Evolutionary conservation across 2,888 invertebrate genomes (phyloP).

Genomic region (Gonocerus acuteangulatus): DNA sequence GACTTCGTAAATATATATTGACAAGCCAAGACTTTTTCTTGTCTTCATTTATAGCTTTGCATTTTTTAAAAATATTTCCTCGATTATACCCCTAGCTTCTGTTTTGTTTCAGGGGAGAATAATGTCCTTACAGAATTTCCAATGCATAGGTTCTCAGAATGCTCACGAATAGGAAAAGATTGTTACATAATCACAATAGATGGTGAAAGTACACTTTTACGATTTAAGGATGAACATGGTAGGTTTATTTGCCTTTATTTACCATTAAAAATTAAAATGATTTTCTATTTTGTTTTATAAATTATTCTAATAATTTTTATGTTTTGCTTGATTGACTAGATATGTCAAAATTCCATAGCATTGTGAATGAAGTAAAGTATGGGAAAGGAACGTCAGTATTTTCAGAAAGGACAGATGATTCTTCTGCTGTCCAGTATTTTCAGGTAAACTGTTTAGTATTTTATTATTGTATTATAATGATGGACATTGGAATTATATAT

Average conservation of each 20-base stretch:
- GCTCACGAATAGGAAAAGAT: conserved; percentile 59
- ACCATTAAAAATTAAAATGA: no score
- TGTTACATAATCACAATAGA: conserved; percentile 66
- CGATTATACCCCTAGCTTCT: no score
- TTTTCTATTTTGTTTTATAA: neutral
- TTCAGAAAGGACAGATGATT: conserved; percentile 92
- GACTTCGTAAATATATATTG: no score
- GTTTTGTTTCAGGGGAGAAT: conserved; percentile 7
- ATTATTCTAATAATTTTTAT: neutral
- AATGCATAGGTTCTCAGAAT: conserved; percentile 61
- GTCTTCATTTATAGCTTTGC: no score
- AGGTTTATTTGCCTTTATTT: conserved; percentile 6
- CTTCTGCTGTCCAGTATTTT: conserved; percentile 97
- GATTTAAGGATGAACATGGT: conserved; percentile 46
- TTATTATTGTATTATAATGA: no score
- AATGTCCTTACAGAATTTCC: conserved; percentile 56
- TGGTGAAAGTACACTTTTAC: conserved; percentile 63
- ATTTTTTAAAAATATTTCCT: no score
- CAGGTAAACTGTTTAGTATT: conserved; percentile 48
- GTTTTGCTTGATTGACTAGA: conserved; percentile 43
- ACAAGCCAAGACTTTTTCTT: no score
- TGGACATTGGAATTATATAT: no score
- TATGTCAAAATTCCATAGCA: conserved; percentile 65
- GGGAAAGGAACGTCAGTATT: conserved; percentile 76
- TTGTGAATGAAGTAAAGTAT: conserved; percentile 63